phyloP scores from a whole-genome alignment of 2,888 invertebrate species.

The Sialis lutaria region DNA sequence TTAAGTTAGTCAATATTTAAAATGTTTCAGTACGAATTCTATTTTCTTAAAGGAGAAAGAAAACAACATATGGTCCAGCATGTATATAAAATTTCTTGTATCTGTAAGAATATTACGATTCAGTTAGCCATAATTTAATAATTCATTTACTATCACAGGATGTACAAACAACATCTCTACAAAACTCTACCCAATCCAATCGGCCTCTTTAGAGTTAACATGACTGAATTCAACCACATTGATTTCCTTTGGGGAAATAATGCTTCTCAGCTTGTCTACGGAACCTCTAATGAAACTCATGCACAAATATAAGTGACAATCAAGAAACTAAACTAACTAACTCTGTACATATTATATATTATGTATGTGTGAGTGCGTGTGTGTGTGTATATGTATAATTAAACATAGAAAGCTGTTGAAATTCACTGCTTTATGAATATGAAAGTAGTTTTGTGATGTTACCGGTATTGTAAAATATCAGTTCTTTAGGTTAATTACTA shows the following conservation, averaged over 20 bases:
- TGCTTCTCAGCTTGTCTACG: slow-evolving; percentile 39
- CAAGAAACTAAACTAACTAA: no score
- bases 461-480: no score
- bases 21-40: no score
- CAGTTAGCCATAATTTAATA: background rate
- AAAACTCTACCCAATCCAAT: slow-evolving; percentile 31
- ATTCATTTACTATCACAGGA: slow-evolving; percentile 25
- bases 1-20: no score
- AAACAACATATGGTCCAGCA: background rate
- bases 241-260: slow-evolving; percentile 53
- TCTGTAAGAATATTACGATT: background rate
- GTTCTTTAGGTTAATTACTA: no score
- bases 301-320: background rate
- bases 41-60: background rate
- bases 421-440: no score
- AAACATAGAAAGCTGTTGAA: no score
- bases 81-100: background rate
- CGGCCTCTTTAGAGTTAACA: slow-evolving; percentile 39
- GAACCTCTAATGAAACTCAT: slow-evolving; percentile 14
- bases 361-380: no score
- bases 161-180: slow-evolving; percentile 35
- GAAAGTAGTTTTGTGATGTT: no score
- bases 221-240: slow-evolving; percentile 50
- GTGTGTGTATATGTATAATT: no score
- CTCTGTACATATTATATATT: no score